These are phyloP conservation scores for Polyodon spathula DNA, from an alignment of 2,113 vertebrate genomes.

Conservation along the genomic window DNA sequence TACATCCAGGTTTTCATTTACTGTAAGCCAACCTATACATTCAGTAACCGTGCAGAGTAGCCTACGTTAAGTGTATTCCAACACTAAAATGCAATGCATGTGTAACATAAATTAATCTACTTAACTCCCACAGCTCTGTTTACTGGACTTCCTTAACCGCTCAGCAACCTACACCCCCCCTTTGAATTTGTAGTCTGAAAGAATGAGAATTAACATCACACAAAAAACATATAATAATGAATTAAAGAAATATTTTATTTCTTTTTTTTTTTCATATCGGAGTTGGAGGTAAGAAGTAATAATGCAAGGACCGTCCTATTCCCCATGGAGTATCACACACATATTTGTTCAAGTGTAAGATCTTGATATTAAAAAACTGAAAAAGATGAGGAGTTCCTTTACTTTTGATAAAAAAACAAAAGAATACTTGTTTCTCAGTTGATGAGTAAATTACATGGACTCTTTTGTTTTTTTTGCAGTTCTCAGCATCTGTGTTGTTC, in stretches of 20 bases:
- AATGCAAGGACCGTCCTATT: conserved; percentile 36
- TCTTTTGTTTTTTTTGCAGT: conserved; percentile 8
- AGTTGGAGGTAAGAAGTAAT: conserved; percentile 44
- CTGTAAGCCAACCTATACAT: no score
- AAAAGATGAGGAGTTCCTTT: conserved; percentile 37
- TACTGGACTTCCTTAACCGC: no score
- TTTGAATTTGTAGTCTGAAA: no score
- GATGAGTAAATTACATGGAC: conserved; percentile 25
- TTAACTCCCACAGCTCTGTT: no score
- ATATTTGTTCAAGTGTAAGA: conserved; percentile 52
- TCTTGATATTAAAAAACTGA: conserved; percentile 45
- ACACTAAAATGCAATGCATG: no score
- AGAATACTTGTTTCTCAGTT: conserved; percentile 16
- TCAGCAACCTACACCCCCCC: no score
- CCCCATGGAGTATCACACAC: conserved; percentile 24
- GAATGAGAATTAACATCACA: no score
- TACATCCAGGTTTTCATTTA: no score
- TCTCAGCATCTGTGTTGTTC: not conserved
- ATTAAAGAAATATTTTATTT: conserved; percentile 40
- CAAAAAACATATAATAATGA: conserved; percentile 32
- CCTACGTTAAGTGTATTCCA: no score
- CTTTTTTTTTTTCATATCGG: conserved; percentile 45
- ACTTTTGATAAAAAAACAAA: conserved; percentile 33
- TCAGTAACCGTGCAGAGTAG: no score
- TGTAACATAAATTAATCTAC: no score